Conservation (phyloP, 1,140 invertebrate genomes). For the Rhyzopertha dominica region DNA sequence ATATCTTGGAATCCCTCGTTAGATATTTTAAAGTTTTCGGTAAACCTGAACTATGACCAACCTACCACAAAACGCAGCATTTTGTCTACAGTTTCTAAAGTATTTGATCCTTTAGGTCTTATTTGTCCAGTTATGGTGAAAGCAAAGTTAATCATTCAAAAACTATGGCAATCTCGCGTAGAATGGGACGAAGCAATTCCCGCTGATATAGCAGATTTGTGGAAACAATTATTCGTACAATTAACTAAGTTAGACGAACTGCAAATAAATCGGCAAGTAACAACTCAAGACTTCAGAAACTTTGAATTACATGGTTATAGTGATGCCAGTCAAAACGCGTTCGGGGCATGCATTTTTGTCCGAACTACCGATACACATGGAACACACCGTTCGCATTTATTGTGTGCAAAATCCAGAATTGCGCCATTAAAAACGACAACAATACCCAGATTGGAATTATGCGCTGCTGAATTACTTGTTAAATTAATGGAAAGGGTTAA, state of each 20-base stretch:
- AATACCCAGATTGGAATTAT: constrained; percentile 29
- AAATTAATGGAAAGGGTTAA: constrained; percentile 17
- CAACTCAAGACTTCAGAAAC: not conserved
- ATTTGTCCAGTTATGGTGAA: constrained; percentile 42
- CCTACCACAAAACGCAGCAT: constrained; percentile 20
- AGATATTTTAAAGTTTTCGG: too few species aligned
- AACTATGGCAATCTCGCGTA: constrained; percentile 37
- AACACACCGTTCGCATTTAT: constrained; percentile 16
- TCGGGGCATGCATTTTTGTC: constrained; percentile 34
- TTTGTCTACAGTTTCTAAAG: constrained; percentile 20
- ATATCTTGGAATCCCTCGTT: too few species aligned
- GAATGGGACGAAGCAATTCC: constrained; percentile 20
- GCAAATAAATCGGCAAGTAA: constrained; percentile 2
- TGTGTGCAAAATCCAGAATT: constrained; percentile 34
- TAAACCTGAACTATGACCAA: too few species aligned
- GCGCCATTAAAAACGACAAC: constrained; percentile 36
- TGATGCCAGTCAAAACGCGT: constrained; percentile 38
- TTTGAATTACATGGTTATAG: constrained; percentile 33
- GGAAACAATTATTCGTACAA: constrained; percentile 10
- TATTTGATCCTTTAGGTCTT: constrained; percentile 45
- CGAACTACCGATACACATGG: constrained; percentile 15
- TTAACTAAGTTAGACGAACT: constrained; percentile 9
- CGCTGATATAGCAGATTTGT: constrained; percentile 5
- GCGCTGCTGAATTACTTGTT: constrained; percentile 23
- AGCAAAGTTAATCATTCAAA: constrained; percentile 48